Percentiles rank a stretch among this genome's conserved stretches.
These are phyloP conservation scores for Pelodytes ibericus DNA, from an alignment of 2,797 vertebrate genomes.

Conservation along the genomic window DNA sequence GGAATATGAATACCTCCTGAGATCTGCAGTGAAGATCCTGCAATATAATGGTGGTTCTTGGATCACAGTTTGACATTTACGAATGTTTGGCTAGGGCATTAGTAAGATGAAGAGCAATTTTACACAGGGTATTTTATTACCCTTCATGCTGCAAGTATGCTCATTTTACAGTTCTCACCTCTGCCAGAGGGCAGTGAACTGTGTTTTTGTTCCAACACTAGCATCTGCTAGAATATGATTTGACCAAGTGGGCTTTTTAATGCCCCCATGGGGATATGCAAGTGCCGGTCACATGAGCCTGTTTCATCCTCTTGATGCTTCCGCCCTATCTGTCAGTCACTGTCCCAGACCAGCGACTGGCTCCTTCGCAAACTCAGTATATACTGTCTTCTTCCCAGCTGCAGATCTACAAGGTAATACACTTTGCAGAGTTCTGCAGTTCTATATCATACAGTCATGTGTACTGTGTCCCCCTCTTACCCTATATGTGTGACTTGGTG, in stretches of 20 bases:
- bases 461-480: too few species aligned
- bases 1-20: too few species aligned
- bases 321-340: neutral
- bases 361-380: neutral
- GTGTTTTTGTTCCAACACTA: neutral
- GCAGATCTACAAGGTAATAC: neutral
- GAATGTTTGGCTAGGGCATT: too few species aligned
- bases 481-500: too few species aligned
- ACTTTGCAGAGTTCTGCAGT: too few species aligned
- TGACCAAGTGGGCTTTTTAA: conserved; percentile 17
- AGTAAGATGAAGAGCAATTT: too few species aligned
- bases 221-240: neutral
- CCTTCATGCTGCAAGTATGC: neutral
- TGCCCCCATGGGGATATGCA: neutral
- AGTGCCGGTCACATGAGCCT: conserved; percentile 26
- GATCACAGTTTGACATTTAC: too few species aligned
- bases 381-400: neutral
- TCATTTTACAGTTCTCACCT: neutral
- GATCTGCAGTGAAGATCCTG: too few species aligned
- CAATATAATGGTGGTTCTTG: too few species aligned
- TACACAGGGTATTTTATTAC: too few species aligned
- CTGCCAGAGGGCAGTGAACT: neutral
- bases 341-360: neutral
- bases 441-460: too few species aligned
- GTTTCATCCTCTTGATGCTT: neutral